Base-by-base conservation (phyloP, 2,888 invertebrate species). In the Galerucella nymphaeae region DNA sequence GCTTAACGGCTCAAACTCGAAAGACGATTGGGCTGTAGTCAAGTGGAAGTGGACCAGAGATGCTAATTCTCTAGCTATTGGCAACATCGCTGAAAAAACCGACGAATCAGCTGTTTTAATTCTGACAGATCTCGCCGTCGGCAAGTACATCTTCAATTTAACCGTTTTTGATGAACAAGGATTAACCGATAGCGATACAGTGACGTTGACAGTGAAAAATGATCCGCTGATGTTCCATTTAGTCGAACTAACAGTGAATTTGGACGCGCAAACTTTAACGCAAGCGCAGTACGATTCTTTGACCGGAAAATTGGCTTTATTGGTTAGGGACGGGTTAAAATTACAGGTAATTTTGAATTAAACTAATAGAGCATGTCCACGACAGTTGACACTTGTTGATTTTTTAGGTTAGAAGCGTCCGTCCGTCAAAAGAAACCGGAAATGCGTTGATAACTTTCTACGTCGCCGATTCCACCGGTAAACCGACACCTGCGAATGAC, bases 91-190 rank as follows among this genome's bases (percentile, higher is more conserved):
- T 0, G 86, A 86, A 76, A 81, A 80, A 45, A 93, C 95, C 0
- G 95, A 96, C 80, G 90, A 91, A 68, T 90, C 93, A 61, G 91
- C 96, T 0, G 89, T 96, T 9, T 88, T 98, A 72, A 92, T 94
- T 87, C 89, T 94, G 82, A 88, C 94, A n/a, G 93, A 96, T 85
- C 89, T 97, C 68, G 93, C 95, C 63, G 91, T 94, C 3, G 98
- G 97, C 0, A 91, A 93, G 77, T 98, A 97, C 84, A 91, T 96
- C 2, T 97, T 97, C 83, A 93, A 93, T 82, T 87, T 98, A 71
- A 94, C 93, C n/a, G 97, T 98, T 1, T 93, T 90, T 55, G 98
- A 98, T 85, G 95, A 94, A 78, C 96, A 97, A 85, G 97, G 97
- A 0, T 88, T 95, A 69, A 92, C 92, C 0, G 92, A 91, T 78